Evolutionary conservation across 2,888 invertebrate genomes (phyloP).

Genomic region (Papilio gigon): DNA sequence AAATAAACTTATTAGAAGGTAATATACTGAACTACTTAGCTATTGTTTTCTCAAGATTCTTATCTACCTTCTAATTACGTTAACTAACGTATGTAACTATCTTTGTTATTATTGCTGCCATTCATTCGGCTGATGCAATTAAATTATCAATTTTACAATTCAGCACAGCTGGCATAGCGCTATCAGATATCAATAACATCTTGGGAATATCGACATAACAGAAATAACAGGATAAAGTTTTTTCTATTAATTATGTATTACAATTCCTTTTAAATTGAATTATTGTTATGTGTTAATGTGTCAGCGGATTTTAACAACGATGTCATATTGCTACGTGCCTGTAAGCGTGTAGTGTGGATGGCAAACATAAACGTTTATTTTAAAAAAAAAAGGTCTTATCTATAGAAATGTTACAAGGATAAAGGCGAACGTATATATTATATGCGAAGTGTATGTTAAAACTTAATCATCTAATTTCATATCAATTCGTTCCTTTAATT

Average conservation of each 20-base stretch:
- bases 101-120: not conserved
- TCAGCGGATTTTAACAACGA: not conserved
- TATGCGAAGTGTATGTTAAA: not conserved
- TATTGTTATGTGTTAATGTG: not conserved
- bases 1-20: too few relatives aligned
- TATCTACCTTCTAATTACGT: too few relatives aligned
- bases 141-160: not conserved
- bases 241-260: not conserved
- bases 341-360: not conserved
- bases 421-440: not conserved
- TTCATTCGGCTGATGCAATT: constrained; percentile 1
- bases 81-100: too few relatives aligned
- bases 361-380: not conserved
- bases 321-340: not conserved
- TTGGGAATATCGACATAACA: not conserved
- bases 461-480: not conserved
- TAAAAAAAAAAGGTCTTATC: too few relatives aligned
- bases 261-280: not conserved
- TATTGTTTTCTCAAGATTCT: too few relatives aligned
- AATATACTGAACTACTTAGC: too few relatives aligned
- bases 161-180: not conserved
- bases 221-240: constrained; percentile 15
- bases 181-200: not conserved
- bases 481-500: constrained; percentile 5
- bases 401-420: not conserved